Evolutionary conservation across 2,888 invertebrate genomes (phyloP).

Genomic region (Leptopilina drosophilae): DNA sequence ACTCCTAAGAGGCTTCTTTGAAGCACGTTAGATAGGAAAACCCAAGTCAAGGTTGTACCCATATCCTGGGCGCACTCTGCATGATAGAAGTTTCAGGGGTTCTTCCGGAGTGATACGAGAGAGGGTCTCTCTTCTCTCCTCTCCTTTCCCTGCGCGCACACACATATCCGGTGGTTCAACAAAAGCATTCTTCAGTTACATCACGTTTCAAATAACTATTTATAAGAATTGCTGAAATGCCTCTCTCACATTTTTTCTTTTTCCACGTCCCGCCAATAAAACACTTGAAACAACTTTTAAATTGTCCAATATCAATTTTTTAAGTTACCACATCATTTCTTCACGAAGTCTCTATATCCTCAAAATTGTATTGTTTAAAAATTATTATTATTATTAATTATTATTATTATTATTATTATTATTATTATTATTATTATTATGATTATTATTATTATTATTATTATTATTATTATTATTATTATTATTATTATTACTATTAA

Average conservation of each 20-base stretch:
- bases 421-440: too few relatives aligned
- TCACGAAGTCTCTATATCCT: too few relatives aligned
- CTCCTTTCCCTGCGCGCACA: background rate
- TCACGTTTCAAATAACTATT: slow-evolving; percentile 29
- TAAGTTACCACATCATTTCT: background rate
- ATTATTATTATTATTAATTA: too few relatives aligned
- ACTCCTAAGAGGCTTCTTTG: slow-evolving; percentile 51
- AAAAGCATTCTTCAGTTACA: slow-evolving; percentile 8
- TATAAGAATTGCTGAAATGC: slow-evolving; percentile 6
- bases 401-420: too few relatives aligned
- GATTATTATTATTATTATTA: too few relatives aligned
- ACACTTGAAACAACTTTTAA: background rate
- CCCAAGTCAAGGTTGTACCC: slow-evolving; percentile 59
- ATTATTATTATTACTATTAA: too few relatives aligned
- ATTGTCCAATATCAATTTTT: slow-evolving; percentile 6
- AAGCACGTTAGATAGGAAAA: slow-evolving; percentile 46
- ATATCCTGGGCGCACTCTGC: slow-evolving; percentile 59
- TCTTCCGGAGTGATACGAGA: slow-evolving; percentile 52
- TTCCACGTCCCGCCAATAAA: background rate
- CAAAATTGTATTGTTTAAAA: background rate
- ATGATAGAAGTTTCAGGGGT: slow-evolving; percentile 60
- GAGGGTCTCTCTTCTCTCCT: slow-evolving; percentile 10
- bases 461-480: too few relatives aligned
- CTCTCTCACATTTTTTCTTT: background rate
- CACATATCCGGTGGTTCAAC: slow-evolving; percentile 29